A percentile compares a stretch with the other conserved stretches of the same genome.
These are phyloP conservation scores for Platerodrilus igneus DNA, from an alignment of 2,888 invertebrate species.

Conservation along the genomic window DNA sequence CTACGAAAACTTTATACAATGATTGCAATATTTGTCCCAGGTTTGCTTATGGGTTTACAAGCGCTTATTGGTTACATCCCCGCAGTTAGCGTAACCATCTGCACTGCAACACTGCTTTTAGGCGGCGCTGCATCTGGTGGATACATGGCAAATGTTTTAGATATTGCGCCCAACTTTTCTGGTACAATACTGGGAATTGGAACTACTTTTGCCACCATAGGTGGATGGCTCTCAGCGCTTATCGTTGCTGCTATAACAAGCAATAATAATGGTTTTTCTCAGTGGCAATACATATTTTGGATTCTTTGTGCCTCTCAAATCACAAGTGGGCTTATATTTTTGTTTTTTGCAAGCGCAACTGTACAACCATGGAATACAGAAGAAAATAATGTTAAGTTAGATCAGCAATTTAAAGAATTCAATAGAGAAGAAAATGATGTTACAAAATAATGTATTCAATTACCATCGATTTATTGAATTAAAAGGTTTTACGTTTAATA, in stretches of 20 bases:
- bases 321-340: slow-evolving; percentile 60
- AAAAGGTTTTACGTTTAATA: too few species aligned
- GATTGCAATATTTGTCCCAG: slow-evolving; percentile 60
- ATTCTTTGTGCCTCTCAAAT: slow-evolving; percentile 69
- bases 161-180: slow-evolving; percentile 85
- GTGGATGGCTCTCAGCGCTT: slow-evolving; percentile 75
- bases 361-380: slow-evolving; percentile 55
- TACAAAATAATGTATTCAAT: too few species aligned
- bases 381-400: slow-evolving; percentile 30
- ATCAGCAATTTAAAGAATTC: slow-evolving; percentile 42
- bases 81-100: slow-evolving; percentile 69
- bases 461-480: too few species aligned
- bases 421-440: too few species aligned
- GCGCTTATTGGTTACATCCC: slow-evolving; percentile 67
- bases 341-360: slow-evolving; percentile 63
- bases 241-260: slow-evolving; percentile 76
- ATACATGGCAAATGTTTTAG: slow-evolving; percentile 79
- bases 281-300: slow-evolving; percentile 81
- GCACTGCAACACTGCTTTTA: slow-evolving; percentile 73
- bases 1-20: slow-evolving; percentile 67
- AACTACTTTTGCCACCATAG: slow-evolving; percentile 78
- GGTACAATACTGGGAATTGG: slow-evolving; percentile 86
- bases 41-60: slow-evolving; percentile 69
- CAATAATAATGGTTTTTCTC: slow-evolving; percentile 65
- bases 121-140: slow-evolving; percentile 85